Conservation (phyloP, 1,140 invertebrate species). For the Diuraphis noxia region DNA sequence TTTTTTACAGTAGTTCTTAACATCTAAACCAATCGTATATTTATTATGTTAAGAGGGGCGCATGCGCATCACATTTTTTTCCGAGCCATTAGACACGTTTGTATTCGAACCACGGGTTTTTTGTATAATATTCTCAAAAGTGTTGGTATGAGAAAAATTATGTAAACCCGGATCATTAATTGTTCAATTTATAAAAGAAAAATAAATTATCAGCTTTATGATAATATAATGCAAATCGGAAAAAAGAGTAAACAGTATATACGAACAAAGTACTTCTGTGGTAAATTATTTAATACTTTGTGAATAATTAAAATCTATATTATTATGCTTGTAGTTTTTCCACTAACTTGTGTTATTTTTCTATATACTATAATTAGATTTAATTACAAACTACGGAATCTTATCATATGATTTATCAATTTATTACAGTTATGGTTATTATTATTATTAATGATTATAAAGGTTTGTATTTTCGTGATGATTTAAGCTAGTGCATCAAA, state of each 20-base stretch:
- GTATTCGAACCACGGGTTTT: not conserved
- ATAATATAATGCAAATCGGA: not conserved
- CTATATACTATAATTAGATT: not conserved
- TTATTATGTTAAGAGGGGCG: not conserved
- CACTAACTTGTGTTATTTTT: not conserved
- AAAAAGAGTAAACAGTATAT: not conserved
- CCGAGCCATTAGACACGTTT: not conserved
- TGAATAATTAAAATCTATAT: not conserved
- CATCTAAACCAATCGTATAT: not conserved
- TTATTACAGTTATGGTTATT: not conserved
- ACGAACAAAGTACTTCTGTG: not conserved
- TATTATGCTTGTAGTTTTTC: not conserved
- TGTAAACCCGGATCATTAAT: not conserved
- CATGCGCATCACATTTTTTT: not conserved
- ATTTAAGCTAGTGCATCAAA: not conserved
- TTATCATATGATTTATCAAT: not conserved
- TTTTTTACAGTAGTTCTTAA: not conserved
- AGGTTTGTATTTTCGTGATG: not conserved
- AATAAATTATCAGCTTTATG: not conserved
- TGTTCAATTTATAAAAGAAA: not conserved
- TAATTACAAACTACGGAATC: not conserved
- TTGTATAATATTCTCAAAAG: not conserved
- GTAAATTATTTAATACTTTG: too few species aligned
- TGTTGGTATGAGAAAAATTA: not conserved
- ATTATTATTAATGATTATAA: slow-evolving; percentile 10